Evolutionary conservation across 1,140 invertebrate genomes (phyloP).

Genomic region (Subanguina moxae): DNA sequence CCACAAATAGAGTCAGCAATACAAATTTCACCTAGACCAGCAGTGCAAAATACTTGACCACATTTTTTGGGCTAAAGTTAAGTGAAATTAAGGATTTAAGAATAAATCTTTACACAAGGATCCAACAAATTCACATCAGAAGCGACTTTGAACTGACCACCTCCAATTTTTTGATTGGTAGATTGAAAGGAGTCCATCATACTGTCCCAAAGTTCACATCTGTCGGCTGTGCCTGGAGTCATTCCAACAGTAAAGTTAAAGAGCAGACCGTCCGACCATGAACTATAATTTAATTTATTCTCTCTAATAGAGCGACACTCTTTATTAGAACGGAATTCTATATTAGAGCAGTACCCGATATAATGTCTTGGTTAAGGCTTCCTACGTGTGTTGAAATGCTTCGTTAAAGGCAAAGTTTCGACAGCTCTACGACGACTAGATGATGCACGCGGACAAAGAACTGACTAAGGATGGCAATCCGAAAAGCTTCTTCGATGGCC

Average conservation of each 20-base stretch:
- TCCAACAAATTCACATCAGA: conserved; percentile 51
- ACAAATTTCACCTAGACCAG: conserved; percentile 48
- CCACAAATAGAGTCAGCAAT: conserved; percentile 54
- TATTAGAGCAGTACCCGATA: no score
- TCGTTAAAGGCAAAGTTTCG: no score
- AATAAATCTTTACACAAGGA: conserved; percentile 37
- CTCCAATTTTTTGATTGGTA: conserved; percentile 50
- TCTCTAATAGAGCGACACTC: no score
- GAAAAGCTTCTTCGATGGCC: no score
- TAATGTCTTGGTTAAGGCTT: no score
- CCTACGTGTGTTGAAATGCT: no score
- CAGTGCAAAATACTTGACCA: conserved; percentile 49
- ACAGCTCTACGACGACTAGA: no score
- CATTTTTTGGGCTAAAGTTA: conserved; percentile 40
- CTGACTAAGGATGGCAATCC: no score
- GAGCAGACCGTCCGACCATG: conserved; percentile 53
- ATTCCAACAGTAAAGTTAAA: conserved; percentile 56
- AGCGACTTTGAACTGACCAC: conserved; percentile 50
- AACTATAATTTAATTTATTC: conserved; percentile 8
- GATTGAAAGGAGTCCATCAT: conserved; percentile 43
- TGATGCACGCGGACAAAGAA: no score
- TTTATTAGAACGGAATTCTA: no score
- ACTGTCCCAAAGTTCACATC: conserved; percentile 56
- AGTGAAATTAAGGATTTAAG: neutral
- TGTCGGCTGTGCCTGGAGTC: conserved; percentile 44